phyloP scores from a whole-genome alignment of 2,113 vertebrate genomes.

The Phycodurus eques region DNA sequence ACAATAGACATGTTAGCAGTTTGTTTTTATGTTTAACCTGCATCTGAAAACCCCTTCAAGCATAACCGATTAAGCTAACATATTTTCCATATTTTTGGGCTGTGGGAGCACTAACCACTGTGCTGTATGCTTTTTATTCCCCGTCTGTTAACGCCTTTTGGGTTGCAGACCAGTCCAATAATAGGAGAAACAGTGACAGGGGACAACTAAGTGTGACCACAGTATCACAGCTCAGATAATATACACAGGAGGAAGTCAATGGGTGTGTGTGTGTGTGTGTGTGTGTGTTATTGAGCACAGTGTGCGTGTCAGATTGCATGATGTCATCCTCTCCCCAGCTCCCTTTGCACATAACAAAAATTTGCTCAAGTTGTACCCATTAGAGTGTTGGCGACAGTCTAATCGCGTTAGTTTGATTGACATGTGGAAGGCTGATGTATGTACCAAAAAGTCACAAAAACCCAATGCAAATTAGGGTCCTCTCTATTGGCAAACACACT shows the following conservation, averaged over 20 bases:
- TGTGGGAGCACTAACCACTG: background rate
- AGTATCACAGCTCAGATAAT: constrained; percentile 67
- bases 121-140: background rate
- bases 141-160: background rate
- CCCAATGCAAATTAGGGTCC: background rate
- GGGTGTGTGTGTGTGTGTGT: constrained; percentile 10
- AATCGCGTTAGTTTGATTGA: constrained; percentile 58
- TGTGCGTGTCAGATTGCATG: constrained; percentile 43
- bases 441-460: background rate
- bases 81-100: background rate
- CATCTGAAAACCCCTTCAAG: background rate
- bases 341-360: constrained; percentile 20
- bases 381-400: constrained; percentile 41
- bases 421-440: constrained; percentile 21
- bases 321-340: constrained; percentile 37
- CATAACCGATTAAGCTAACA: background rate
- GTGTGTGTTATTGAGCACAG: constrained; percentile 9
- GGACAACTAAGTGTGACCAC: constrained; percentile 62
- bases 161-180: constrained; percentile 19
- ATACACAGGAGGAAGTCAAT: constrained; percentile 31
- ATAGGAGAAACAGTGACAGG: constrained; percentile 58
- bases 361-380: constrained; percentile 38
- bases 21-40: background rate
- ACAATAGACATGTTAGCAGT: background rate
- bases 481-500: background rate